Conservation (phyloP, 2,888 invertebrate genomes). For the Rhagium mordax region DNA sequence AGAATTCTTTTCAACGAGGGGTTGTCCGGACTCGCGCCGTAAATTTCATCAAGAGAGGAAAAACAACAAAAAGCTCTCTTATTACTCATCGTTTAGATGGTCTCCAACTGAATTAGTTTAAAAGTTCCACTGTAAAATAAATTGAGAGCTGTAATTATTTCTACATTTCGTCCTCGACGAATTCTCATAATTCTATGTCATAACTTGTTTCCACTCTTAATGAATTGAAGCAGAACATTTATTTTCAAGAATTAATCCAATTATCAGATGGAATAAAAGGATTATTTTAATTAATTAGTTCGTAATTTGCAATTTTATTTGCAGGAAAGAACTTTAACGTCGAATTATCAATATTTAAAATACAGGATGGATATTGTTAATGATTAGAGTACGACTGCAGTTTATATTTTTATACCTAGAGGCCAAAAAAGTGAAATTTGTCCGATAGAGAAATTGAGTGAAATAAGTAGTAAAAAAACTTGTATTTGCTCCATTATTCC, state of each 20-base stretch:
- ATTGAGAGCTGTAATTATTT: slow-evolving; percentile 61
- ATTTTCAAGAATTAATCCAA: slow-evolving; percentile 25
- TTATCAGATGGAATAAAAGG: slow-evolving; percentile 21
- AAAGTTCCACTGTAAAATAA: slow-evolving; percentile 59
- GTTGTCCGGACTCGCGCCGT: slow-evolving; percentile 15
- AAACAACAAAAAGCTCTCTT: slow-evolving; percentile 62
- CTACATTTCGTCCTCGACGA: slow-evolving; percentile 45
- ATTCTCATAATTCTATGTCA: slow-evolving; percentile 27
- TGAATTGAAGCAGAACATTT: slow-evolving; percentile 13
- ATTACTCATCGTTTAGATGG: slow-evolving; percentile 59
- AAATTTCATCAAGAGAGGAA: slow-evolving; percentile 32
- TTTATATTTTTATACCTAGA: too few species aligned
- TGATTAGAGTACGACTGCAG: too few species aligned
- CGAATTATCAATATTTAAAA: too few species aligned
- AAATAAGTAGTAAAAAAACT: too few species aligned
- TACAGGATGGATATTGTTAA: too few species aligned
- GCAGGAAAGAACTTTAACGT: neutral
- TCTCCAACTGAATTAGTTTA: slow-evolving; percentile 61
- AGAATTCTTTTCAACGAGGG: slow-evolving; percentile 44
- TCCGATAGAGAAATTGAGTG: too few species aligned
- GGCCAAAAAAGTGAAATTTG: too few species aligned
- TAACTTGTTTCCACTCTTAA: slow-evolving; percentile 28
- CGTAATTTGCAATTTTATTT: neutral
- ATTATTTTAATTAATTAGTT: slow-evolving; percentile 24
- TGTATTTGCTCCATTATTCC: too few species aligned